Evolutionary conservation across 2,888 invertebrate species (phyloP).

Genomic region (Dolichomitus sp.): DNA sequence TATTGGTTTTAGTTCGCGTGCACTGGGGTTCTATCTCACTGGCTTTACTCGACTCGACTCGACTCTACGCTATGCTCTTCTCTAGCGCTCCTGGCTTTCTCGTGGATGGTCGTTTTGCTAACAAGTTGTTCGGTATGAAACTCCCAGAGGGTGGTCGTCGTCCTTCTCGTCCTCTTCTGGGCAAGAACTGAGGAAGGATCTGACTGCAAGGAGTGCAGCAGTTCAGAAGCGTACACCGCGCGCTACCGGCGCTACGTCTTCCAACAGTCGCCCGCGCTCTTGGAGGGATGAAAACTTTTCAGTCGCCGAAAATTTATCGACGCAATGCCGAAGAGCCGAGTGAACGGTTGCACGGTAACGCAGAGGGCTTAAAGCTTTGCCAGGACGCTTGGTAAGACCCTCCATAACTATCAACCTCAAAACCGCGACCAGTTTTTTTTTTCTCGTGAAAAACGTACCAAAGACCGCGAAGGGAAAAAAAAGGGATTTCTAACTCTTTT

Average conservation of each 20-base stretch:
- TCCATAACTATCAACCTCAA: background rate
- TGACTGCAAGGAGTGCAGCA: slow-evolving; percentile 6
- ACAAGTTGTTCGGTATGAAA: slow-evolving; percentile 62
- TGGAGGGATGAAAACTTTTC: slow-evolving; percentile 62
- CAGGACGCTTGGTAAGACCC: background rate
- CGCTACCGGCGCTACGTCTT: slow-evolving; percentile 19
- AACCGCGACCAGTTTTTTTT: slow-evolving; percentile 1
- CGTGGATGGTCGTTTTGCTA: slow-evolving; percentile 57
- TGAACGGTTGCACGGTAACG: slow-evolving; percentile 39
- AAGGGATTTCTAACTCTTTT: slow-evolving; percentile 33
- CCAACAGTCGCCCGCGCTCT: slow-evolving; percentile 18
- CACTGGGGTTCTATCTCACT: slow-evolving; percentile 39
- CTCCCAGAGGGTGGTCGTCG: slow-evolving; percentile 46
- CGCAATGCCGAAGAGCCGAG: slow-evolving; percentile 27
- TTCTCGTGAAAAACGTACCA: slow-evolving; percentile 3
- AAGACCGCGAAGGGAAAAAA: slow-evolving; percentile 8
- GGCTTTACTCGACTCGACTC: slow-evolving; percentile 21
- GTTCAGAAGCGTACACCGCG: slow-evolving; percentile 25
- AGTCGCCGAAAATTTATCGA: slow-evolving; percentile 63
- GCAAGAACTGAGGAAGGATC: slow-evolving; percentile 28
- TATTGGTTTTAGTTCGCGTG: slow-evolving; percentile 59
- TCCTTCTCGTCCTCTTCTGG: slow-evolving; percentile 36
- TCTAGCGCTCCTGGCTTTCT: slow-evolving; percentile 5
- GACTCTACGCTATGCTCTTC: background rate
- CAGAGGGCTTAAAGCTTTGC: slow-evolving; percentile 45